Evolutionary conservation across 2,113 vertebrate species (phyloP), one percentile per base, ranked within the genome.

Genomic region (Hemichromis elongatus): DNA sequence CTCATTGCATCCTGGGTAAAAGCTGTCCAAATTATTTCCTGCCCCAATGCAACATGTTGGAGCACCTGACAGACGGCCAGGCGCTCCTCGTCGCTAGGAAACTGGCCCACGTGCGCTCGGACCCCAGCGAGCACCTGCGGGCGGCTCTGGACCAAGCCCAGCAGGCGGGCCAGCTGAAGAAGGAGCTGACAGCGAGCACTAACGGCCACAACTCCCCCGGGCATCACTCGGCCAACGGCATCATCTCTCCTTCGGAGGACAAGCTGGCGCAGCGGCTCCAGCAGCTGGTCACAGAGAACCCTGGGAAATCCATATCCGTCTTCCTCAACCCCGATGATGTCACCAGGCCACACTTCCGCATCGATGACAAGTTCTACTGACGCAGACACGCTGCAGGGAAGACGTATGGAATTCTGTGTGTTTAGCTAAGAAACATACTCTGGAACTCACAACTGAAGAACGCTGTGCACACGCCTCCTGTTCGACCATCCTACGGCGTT

Each of bases 1-100:
- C 96, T 19, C 97, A 97, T 55, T 97, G 96, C 92, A 96, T 97
- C 83, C 94, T 97, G 63, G 94, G 96, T 14, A 96, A 97, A 90
- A 95, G 92, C 61, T 96, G 97, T 70, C 97, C 97, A 7, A 97
- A 97, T 89, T 97, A 97, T 94, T 98, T 98, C 92, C 94, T 97
- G 59, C 96, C 95, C 1, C 96, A 96, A 87, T 96, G 95, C 91
- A 96, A 97, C 94, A 97, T 97, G 95, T 59, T 97, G 79, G 96
- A 96, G 91, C 92, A 95, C 70, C 93, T 96, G 8, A 94, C 95
- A 0, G 96, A 96, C 40, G 6, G 92, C 37, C 93, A 96, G 12
- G 93, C 95, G 1, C 92, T 95, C 50, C 95, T 97, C 0, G 92
- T 97, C 2, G 96, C 96, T 4, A 83, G 93, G 19, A 96, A 96